These are phyloP conservation scores for Cariama cristata DNA, from an alignment of 2,113 vertebrate genomes.

Conservation along the genomic window DNA sequence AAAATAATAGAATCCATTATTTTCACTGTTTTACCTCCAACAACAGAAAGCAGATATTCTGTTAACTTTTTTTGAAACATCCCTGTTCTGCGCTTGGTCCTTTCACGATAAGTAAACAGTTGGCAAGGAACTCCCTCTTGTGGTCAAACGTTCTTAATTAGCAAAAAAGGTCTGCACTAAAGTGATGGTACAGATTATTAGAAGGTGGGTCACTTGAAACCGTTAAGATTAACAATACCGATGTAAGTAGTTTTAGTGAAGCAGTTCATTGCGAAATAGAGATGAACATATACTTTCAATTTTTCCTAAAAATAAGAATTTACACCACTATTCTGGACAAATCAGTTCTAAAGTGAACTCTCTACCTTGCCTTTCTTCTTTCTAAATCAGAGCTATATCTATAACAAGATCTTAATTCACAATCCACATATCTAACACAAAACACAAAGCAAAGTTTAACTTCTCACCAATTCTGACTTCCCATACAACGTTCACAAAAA, in stretches of 20 bases:
- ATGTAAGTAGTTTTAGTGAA: conserved; percentile 63
- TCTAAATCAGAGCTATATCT: not conserved
- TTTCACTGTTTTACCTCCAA: not conserved
- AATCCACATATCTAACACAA: not conserved
- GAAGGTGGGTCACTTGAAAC: conserved; percentile 60
- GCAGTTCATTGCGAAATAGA: conserved; percentile 68
- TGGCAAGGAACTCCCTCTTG: conserved; percentile 98
- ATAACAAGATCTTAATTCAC: not conserved
- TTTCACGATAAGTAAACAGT: conserved; percentile 75
- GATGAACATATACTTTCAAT: conserved; percentile 52
- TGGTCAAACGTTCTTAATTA: conserved; percentile 83
- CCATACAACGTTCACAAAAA: not conserved
- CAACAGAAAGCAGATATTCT: not conserved
- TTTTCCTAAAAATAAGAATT: conserved; percentile 47
- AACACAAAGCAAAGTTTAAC: not conserved
- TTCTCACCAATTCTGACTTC: not conserved
- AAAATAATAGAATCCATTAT: not conserved
- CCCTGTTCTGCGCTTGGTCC: not conserved
- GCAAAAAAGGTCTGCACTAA: conserved; percentile 19
- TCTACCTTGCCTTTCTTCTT: not conserved
- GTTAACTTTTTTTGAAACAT: conserved; percentile 34
- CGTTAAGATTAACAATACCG: conserved; percentile 69
- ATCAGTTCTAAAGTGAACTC: conserved; percentile 3
- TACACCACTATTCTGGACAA: conserved; percentile 16
- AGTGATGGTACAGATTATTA: conserved; percentile 45